Evolutionary conservation across 1,140 invertebrate genomes (phyloP).

Genomic region (Drosophila burlai): DNA sequence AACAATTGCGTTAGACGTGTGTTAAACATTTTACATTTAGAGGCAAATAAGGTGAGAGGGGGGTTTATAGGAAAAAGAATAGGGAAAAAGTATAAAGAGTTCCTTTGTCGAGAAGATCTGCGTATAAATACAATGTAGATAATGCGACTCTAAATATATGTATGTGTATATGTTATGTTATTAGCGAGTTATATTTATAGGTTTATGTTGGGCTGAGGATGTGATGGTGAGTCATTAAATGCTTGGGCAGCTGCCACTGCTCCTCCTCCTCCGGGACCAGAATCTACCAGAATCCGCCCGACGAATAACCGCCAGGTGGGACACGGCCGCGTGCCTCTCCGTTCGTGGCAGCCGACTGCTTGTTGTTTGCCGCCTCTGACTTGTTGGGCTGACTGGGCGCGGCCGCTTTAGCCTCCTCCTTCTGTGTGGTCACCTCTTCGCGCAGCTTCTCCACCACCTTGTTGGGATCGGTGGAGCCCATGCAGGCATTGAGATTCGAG

Average conservation of each 20-base stretch:
- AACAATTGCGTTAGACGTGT: slow-evolving; percentile 62
- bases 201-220: slow-evolving; percentile 59
- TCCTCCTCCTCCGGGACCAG: slow-evolving; percentile 2
- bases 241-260: slow-evolving; percentile 44
- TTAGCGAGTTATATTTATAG: slow-evolving; percentile 78
- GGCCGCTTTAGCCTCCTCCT: slow-evolving; percentile 58
- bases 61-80: slow-evolving; percentile 2
- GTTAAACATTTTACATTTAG: slow-evolving; percentile 31
- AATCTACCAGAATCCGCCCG: slow-evolving; percentile 84
- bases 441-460: slow-evolving; percentile 75
- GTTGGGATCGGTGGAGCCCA: slow-evolving; percentile 83
- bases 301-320: slow-evolving; percentile 81
- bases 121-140: slow-evolving; percentile 41
- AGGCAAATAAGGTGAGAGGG: slow-evolving; percentile 15
- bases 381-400: slow-evolving; percentile 46
- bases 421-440: slow-evolving; percentile 61
- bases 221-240: slow-evolving; percentile 67
- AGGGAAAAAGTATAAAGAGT: background rate
- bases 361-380: slow-evolving; percentile 50
- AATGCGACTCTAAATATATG: slow-evolving; percentile 47
- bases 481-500: slow-evolving; percentile 84
- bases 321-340: slow-evolving; percentile 74
- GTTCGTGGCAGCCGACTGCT: slow-evolving; percentile 39
- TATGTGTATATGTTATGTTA: slow-evolving; percentile 59
- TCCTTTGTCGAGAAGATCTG: slow-evolving; percentile 11